These are phyloP conservation scores for Itoplectis maculator DNA, from an alignment of 2,888 invertebrate genomes.

Conservation along the genomic window DNA sequence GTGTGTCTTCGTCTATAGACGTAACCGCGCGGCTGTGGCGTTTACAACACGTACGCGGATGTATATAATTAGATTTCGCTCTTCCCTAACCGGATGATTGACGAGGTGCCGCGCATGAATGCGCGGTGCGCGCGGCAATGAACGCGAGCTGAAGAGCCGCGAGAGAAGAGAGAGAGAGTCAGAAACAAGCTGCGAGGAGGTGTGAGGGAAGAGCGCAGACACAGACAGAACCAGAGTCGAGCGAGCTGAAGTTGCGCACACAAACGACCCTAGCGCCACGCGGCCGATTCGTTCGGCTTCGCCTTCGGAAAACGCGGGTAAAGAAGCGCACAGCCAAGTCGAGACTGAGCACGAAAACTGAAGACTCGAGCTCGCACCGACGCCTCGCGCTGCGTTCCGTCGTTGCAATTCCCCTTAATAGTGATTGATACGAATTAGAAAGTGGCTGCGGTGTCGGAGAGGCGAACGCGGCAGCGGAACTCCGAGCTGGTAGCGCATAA, in stretches of 20 bases:
- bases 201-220: no score
- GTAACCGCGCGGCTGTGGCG: slow-evolving; percentile 34
- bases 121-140: slow-evolving; percentile 4
- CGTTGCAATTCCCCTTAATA: slow-evolving; percentile 69
- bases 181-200: not conserved
- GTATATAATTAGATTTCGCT: slow-evolving; percentile 31
- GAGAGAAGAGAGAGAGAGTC: not conserved
- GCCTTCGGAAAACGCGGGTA: no score
- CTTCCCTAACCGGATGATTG: slow-evolving; percentile 40
- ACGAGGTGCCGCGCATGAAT: slow-evolving; percentile 40
- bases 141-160: no score
- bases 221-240: not conserved
- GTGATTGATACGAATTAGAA: slow-evolving; percentile 75
- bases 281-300: not conserved
- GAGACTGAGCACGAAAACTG: no score
- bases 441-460: slow-evolving; percentile 41
- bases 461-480: slow-evolving; percentile 45
- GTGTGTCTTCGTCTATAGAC: not conserved
- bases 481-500: slow-evolving; percentile 27
- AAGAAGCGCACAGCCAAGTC: not conserved
- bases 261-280: no score
- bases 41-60: slow-evolving; percentile 34
- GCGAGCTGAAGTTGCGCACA: not conserved
- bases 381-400: slow-evolving; percentile 44
- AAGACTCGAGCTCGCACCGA: slow-evolving; percentile 43